These are phyloP conservation scores for Cygnus atratus DNA, from an alignment of 2,113 vertebrate genomes.

Conservation along the genomic window DNA sequence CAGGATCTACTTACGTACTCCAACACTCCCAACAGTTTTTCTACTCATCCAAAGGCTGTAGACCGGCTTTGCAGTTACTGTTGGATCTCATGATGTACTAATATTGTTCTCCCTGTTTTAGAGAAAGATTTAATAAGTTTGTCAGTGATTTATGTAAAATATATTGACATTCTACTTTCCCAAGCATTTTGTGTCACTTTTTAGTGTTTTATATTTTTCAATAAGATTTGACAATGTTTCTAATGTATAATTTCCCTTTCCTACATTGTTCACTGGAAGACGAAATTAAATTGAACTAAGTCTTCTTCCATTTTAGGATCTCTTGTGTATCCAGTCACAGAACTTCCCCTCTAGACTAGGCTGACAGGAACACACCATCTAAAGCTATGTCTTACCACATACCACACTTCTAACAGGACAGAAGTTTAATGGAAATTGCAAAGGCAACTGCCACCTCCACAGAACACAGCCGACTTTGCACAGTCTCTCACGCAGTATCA, in stretches of 20 bases:
- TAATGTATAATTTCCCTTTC: background rate
- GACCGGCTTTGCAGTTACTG: background rate
- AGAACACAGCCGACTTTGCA: background rate
- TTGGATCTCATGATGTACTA: background rate
- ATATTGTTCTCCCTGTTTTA: background rate
- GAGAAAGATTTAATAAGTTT: background rate
- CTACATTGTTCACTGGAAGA: background rate
- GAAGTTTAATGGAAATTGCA: background rate
- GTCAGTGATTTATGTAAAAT: background rate
- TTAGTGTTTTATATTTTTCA: background rate
- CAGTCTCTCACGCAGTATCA: too few species aligned
- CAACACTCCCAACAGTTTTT: background rate
- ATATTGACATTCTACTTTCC: background rate
- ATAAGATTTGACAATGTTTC: background rate
- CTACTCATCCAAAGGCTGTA: background rate
- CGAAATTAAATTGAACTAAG: background rate
- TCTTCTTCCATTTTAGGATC: background rate
- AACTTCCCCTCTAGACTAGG: background rate
- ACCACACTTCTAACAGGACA: background rate
- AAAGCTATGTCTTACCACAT: background rate
- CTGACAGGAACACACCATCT: background rate
- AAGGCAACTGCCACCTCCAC: background rate
- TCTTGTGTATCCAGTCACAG: background rate
- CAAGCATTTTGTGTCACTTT: background rate
- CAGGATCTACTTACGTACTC: background rate